Evolutionary conservation across 2,888 invertebrate genomes (phyloP), one percentile per base, ranked within the genome.

Genomic region (Perithous albicinctus): DNA sequence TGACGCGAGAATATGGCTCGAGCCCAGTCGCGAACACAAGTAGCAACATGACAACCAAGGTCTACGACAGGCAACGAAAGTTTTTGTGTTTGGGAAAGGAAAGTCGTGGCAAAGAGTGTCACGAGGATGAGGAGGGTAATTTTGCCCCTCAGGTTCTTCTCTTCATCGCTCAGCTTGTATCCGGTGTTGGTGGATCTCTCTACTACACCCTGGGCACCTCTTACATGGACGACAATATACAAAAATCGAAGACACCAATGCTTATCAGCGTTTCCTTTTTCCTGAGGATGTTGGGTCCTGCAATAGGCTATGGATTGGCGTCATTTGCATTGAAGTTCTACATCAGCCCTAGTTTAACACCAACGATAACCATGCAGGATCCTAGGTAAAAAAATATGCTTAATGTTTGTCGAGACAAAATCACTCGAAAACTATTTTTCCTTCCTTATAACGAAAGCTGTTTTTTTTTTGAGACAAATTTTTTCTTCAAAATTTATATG

Each of bases 191-290:
- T 23, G 95, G 95, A 41, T 95, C 95, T 0, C 92, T 96, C 0
- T 96, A 95, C 89, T 95, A 95, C 87, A 95, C 95, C 0, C 93
- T 96, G 12, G 96, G 96, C 2, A 94, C 96, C 0, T 94, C 96
- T 1, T 96, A 96, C 89, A 95, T 96, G 95, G 96, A 96, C 89
- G 96, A 96, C 88, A 96, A 96, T 87, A 95, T 96, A n/a, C 95
- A 95, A 87, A 95, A 95, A 88, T 95, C 96, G 2, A 96, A 95
- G 88, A 96, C 96, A 0, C 96, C 96, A n/a, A 95, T 95, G 1
- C 92, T 96, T 48, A 93, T 96, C 80, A 96, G 96, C 93, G 94
- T 96, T 67, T 95, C 95, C 0, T 95, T 95, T 86, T 95, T 95
- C 86, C 91, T 96, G 83, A 93, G 96, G 63, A 95, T 96, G 94